Evolutionary conservation across 2,888 invertebrate genomes (phyloP).

Genomic region (Rhimphoctona megacephalus): DNA sequence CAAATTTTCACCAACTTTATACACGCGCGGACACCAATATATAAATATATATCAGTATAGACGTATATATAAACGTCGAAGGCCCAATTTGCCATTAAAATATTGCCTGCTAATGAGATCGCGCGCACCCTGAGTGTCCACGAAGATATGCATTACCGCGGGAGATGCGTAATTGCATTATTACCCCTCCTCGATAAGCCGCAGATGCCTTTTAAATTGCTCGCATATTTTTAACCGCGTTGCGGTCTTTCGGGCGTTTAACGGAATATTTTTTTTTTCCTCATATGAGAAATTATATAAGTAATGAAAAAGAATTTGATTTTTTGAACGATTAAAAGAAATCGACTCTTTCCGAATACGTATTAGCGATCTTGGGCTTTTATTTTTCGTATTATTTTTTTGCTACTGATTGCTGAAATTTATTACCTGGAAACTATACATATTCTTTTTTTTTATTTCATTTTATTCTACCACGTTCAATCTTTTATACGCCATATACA

Average conservation of each 20-base stretch:
- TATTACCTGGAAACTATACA: background rate
- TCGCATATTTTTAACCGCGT: constrained; percentile 11
- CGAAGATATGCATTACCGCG: constrained; percentile 51
- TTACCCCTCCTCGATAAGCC: constrained; percentile 70
- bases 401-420: constrained; percentile 16
- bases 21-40: background rate
- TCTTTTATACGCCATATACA: background rate
- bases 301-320: background rate
- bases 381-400: background rate
- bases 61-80: constrained; percentile 51
- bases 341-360: background rate
- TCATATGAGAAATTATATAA: constrained; percentile 35
- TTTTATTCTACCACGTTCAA: constrained; percentile 24
- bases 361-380: background rate
- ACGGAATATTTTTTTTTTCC: constrained; percentile 50
- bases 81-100: constrained; percentile 82
- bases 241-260: constrained; percentile 31
- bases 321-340: constrained; percentile 8
- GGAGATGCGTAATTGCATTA: constrained; percentile 81
- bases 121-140: constrained; percentile 70
- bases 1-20: background rate
- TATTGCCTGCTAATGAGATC: constrained; percentile 83
- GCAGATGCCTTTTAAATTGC: constrained; percentile 49
- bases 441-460: background rate
- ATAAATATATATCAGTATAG: background rate